phyloP scores from a whole-genome alignment of 1,140 invertebrate genomes.

The Charaxes varanes region DNA sequence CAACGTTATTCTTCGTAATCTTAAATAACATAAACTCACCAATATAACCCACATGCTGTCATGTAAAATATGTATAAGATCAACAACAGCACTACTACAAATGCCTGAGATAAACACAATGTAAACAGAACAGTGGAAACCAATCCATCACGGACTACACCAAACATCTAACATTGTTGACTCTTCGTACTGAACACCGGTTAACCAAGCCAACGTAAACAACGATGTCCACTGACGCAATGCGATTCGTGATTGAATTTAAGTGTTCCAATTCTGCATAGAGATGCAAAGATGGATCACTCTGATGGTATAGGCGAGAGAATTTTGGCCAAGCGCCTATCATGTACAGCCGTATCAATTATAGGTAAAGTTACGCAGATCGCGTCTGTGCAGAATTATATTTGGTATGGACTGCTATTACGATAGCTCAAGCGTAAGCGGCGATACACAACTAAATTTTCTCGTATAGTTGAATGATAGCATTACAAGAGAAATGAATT shows the following conservation, averaged over 20 bases:
- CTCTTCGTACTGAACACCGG: conserved; percentile 1
- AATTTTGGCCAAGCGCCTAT: conserved; percentile 13
- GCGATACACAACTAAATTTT: too few relatives aligned
- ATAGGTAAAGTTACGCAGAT: not conserved
- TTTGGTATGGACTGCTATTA: not conserved
- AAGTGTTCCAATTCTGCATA: conserved; percentile 17
- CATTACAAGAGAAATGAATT: too few relatives aligned
- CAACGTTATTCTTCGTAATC: too few relatives aligned
- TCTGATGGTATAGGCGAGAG: conserved; percentile 5
- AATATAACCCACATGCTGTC: too few relatives aligned
- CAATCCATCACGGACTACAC: not conserved
- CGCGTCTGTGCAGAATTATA: not conserved
- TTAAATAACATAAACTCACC: too few relatives aligned
- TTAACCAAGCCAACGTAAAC: conserved; percentile 17
- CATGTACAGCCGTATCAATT: conserved; percentile 1
- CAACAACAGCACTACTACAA: too few relatives aligned
- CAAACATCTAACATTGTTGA: conserved; percentile 2
- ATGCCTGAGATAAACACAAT: too few relatives aligned
- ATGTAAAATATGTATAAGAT: too few relatives aligned
- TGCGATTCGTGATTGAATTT: conserved; percentile 15
- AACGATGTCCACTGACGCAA: conserved; percentile 11
- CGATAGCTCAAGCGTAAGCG: too few relatives aligned
- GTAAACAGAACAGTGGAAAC: too few relatives aligned
- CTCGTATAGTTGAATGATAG: too few relatives aligned
- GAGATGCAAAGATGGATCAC: conserved; percentile 17